A percentile compares a stretch with the other conserved stretches of the same genome.
Evolutionary conservation across 2,113 vertebrate genomes (phyloP).

Genomic region (Heterotis niloticus): DNA sequence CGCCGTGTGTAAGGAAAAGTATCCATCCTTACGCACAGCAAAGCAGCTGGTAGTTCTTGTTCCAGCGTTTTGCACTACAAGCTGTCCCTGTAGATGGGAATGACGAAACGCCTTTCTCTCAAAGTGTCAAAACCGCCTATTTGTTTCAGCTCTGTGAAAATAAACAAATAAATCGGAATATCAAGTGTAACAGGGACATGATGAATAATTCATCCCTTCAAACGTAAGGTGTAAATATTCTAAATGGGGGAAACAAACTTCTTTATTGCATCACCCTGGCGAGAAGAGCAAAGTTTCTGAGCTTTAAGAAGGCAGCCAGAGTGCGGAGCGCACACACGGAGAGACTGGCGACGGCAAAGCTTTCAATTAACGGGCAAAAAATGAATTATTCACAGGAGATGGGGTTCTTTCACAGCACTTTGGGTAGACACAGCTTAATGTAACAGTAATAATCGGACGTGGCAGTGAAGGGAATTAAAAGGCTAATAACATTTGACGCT

Average conservation of each 20-base stretch:
- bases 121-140: not conserved
- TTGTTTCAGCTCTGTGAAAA: not conserved
- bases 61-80: not conserved
- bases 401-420: not conserved
- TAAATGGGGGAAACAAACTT: not conserved
- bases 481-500: slow-evolving; percentile 3
- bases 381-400: slow-evolving; percentile 19
- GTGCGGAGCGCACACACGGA: slow-evolving; percentile 3
- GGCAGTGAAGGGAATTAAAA: slow-evolving; percentile 17
- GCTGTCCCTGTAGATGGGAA: not conserved
- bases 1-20: not conserved
- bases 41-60: not conserved
- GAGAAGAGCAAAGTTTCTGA: not conserved
- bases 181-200: slow-evolving; percentile 21
- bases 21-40: no score
- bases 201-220: slow-evolving; percentile 7
- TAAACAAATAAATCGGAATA: slow-evolving; percentile 7
- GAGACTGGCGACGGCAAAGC: not conserved
- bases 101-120: not conserved
- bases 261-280: not conserved
- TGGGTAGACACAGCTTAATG: slow-evolving; percentile 1
- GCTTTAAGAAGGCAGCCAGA: not conserved
- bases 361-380: slow-evolving; percentile 30
- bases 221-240: not conserved
- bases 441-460: slow-evolving; percentile 13